These are phyloP conservation scores for Malachius bipustulatus DNA, from an alignment of 2,888 invertebrate genomes.

Conservation along the genomic window DNA sequence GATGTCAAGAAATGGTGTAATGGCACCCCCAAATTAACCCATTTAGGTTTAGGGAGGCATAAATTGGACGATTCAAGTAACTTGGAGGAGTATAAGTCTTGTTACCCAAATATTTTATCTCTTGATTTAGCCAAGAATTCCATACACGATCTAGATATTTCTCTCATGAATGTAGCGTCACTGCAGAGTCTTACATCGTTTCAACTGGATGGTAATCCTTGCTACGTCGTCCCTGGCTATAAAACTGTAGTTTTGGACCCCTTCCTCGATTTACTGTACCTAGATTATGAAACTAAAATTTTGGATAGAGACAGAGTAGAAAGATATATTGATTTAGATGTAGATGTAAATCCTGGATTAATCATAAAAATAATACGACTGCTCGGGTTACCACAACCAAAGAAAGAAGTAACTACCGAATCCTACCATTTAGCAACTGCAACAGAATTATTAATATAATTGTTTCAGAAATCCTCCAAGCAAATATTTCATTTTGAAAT, in stretches of 20 bases:
- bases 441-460: conserved; percentile 4
- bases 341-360: too few relatives aligned
- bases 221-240: conserved; percentile 42
- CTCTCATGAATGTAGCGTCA: conserved; percentile 33
- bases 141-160: conserved; percentile 40
- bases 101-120: conserved; percentile 9
- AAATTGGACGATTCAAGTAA: conserved; percentile 23
- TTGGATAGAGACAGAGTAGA: conserved; percentile 29
- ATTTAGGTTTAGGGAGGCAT: conserved; percentile 42
- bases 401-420: conserved; percentile 37
- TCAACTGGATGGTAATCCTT: conserved; percentile 46
- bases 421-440: conserved; percentile 3
- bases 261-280: conserved; percentile 38
- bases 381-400: conserved; percentile 43
- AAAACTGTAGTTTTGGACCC: conserved; percentile 35
- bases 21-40: conserved; percentile 34
- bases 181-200: conserved; percentile 38
- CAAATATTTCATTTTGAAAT: conserved; percentile 43
- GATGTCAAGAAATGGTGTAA: conserved; percentile 29
- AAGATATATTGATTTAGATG: too few relatives aligned
- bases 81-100: neutral
- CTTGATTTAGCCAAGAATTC: conserved; percentile 48
- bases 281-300: conserved; percentile 42
- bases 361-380: too few relatives aligned
- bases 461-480: conserved; percentile 26